Evolutionary conservation across 2,113 vertebrate species (phyloP), one percentile per base, ranked within the genome.

Genomic region (Lophura nycthemera): DNA sequence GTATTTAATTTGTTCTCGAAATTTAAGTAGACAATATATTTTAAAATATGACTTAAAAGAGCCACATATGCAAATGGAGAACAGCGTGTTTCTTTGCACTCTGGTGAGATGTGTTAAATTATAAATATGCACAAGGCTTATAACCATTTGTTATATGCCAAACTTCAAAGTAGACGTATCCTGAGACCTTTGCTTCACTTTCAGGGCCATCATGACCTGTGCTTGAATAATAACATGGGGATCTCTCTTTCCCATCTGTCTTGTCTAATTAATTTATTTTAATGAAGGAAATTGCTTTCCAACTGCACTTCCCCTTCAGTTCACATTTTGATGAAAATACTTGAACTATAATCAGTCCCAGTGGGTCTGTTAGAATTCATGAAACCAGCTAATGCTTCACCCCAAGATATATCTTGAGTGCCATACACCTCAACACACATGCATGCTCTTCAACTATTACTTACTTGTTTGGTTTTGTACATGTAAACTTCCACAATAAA

Each of bases 1-100:
- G 91, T 76, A 50, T 67, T 89, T 97, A 95, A 74, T 97, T 94
- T 93, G 50, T 94, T 95, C 66, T 90, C 92, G 64, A 94, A 90
- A 45, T 83, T 61, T 36, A 88, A 69, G 76, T 86, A 83, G 32
- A 69, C 78, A 60, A 83, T 75, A 65, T 81, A 77, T 70, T 97
- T 96, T 27, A n/a, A 60, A 96, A 77, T 83, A 61, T 57, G 19
- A 60, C 87, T 82, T 93, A 56, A 78, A 92, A 88, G 92, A 67
- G 76, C 81, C 74, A 17, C 32, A 10, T 82, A 86, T 83, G 66
- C 85, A 78, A 89, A 93, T 72, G 43, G 47, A 75, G 81, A 95
- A 36, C 65, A 76, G 74, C 80, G 69, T 90, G 76, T 88, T 90
- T 95, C 45, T 88, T 73, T 93, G 38, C 60, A 66, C 79, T 94